Evolutionary conservation across 2,888 invertebrate species (phyloP).

Genomic region (Andrena marginata): DNA sequence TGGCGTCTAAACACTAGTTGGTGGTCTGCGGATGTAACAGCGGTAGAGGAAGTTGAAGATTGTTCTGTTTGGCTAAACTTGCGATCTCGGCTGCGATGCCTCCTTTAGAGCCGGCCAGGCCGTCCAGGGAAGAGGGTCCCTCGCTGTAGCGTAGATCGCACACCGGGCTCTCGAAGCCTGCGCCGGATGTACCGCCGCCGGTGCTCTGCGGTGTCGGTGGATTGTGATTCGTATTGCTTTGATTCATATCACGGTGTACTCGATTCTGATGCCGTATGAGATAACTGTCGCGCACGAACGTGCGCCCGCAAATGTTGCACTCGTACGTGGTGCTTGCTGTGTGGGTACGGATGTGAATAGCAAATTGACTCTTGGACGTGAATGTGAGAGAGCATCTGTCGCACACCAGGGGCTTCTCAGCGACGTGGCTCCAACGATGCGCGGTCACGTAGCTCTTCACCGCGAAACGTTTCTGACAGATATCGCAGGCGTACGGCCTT

Average conservation of each 20-base stretch:
- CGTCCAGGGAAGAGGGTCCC: conserved; percentile 83
- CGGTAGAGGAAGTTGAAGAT: conserved; percentile 84
- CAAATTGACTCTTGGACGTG: conserved; percentile 91
- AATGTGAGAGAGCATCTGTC: conserved; percentile 91
- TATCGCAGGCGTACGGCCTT: conserved; percentile 92
- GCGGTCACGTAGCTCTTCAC: conserved; percentile 93
- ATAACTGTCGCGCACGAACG: conserved; percentile 92
- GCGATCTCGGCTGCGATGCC: conserved; percentile 83
- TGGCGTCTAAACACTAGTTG: conserved; percentile 84
- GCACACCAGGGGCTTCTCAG: conserved; percentile 91
- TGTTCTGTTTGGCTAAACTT: conserved; percentile 83
- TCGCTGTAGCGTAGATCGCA: conserved; percentile 84
- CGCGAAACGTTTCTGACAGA: conserved; percentile 92
- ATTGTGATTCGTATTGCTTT: conserved; percentile 81
- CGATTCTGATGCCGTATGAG: conserved; percentile 92
- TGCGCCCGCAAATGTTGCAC: conserved; percentile 91
- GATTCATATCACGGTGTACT: conserved; percentile 88
- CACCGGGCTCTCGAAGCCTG: conserved; percentile 84
- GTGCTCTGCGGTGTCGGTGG: conserved; percentile 83
- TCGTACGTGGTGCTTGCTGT: conserved; percentile 90
- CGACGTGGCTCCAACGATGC: conserved; percentile 93
- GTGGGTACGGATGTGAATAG: conserved; percentile 91
- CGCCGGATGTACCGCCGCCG: conserved; percentile 79
- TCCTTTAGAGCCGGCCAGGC: conserved; percentile 78
- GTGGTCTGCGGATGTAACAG: conserved; percentile 84